These are phyloP conservation scores for Diuraphis noxia DNA, from an alignment of 1,140 invertebrate species.

Conservation along the genomic window DNA sequence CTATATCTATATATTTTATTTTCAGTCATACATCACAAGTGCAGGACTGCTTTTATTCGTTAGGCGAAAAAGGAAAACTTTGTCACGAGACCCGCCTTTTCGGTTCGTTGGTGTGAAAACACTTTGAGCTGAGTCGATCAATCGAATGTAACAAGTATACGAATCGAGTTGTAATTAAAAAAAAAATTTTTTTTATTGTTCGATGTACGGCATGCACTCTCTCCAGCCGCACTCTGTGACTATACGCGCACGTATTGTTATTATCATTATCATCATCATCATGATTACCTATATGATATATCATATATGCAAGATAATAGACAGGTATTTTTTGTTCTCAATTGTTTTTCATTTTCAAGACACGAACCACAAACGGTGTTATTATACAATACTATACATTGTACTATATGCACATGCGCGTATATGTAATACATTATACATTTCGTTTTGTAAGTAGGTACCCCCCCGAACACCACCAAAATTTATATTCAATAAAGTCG, in stretches of 20 bases:
- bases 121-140: background rate
- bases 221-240: background rate
- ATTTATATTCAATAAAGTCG: background rate
- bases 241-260: background rate
- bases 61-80: background rate
- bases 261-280: background rate
- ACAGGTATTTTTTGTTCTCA: background rate
- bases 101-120: background rate
- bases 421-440: background rate
- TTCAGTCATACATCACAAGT: background rate
- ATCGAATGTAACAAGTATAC: background rate
- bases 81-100: background rate
- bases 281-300: background rate
- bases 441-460: background rate
- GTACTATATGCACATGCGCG: background rate
- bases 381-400: background rate
- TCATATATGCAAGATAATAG: background rate
- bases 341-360: slow-evolving; percentile 7
- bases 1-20: background rate
- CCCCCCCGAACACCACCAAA: background rate
- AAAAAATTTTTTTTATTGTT: background rate
- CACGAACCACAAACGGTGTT: background rate
- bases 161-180: background rate
- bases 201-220: background rate
- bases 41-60: background rate